phyloP scores from a whole-genome alignment of 2,888 invertebrate genomes.

The Dryobota labecula region DNA sequence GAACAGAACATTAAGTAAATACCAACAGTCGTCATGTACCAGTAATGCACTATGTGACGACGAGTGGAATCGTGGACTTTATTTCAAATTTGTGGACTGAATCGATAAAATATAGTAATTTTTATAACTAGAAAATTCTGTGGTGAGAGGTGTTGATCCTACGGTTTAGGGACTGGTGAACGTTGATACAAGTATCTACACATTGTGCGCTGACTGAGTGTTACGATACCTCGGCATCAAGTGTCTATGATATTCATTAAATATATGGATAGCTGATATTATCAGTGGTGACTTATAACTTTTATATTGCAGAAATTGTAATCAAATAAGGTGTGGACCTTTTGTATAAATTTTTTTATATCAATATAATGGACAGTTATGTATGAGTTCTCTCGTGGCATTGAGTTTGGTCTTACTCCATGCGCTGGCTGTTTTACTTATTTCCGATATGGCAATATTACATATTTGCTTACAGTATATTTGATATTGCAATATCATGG shows the following conservation, averaged over 20 bases:
- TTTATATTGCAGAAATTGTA: conserved; percentile 87
- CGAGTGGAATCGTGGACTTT: conserved; percentile 89
- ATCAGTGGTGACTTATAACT: conserved; percentile 83
- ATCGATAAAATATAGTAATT: conserved; percentile 88
- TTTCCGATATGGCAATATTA: conserved; percentile 56
- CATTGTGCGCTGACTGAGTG: conserved; percentile 81
- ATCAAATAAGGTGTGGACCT: conserved; percentile 87
- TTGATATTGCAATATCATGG: conserved; percentile 61
- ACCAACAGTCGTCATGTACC: conserved; percentile 77
- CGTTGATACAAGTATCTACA: conserved; percentile 77
- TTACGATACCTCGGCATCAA: conserved; percentile 76
- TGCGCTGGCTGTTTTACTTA: conserved; percentile 59
- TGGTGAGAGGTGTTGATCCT: conserved; percentile 90
- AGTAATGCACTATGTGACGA: conserved; percentile 76
- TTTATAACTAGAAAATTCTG: conserved; percentile 89
- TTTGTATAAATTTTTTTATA: conserved; percentile 89
- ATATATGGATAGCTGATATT: conserved; percentile 75
- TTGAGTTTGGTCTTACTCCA: conserved; percentile 77
- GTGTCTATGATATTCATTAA: conserved; percentile 75
- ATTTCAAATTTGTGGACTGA: conserved; percentile 90
- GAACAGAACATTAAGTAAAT: conserved; percentile 87
- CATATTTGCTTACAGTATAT: conserved; percentile 52
- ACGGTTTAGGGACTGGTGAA: conserved; percentile 84
- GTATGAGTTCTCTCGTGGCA: conserved; percentile 88
- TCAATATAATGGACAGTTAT: conserved; percentile 81